These are phyloP conservation scores for Elaphurus davidianus DNA, from an alignment of 2,113 vertebrate species.

Conservation along the genomic window DNA sequence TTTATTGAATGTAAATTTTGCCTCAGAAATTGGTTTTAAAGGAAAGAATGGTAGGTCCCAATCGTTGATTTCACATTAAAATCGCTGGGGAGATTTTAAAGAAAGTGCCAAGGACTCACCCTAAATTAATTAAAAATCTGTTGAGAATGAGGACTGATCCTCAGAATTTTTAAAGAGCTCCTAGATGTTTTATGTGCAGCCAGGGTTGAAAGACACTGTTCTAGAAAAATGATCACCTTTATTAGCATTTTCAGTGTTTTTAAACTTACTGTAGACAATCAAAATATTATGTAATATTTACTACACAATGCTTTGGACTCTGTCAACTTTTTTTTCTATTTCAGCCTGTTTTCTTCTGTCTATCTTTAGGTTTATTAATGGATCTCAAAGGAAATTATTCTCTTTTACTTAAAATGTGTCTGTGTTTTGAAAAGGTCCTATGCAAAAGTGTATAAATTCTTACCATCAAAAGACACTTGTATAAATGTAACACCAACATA, in stretches of 20 bases:
- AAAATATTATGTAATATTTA: slow-evolving; percentile 22
- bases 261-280: not conserved
- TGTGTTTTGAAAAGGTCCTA: slow-evolving; percentile 23
- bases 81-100: not conserved
- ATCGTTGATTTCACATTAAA: slow-evolving; percentile 30
- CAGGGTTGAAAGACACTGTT: not conserved
- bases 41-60: not conserved
- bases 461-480: not conserved
- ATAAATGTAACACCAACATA: not conserved
- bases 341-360: not conserved
- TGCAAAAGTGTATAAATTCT: not conserved
- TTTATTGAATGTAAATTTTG: not conserved
- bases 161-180: slow-evolving; percentile 27
- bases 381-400: slow-evolving; percentile 10
- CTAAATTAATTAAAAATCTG: not conserved
- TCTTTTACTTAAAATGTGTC: not conserved
- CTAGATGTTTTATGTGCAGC: not conserved
- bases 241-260: slow-evolving; percentile 10
- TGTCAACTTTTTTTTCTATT: slow-evolving; percentile 15
- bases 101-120: not conserved
- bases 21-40: slow-evolving; percentile 12
- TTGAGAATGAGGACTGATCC: slow-evolving; percentile 9
- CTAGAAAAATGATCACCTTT: not conserved
- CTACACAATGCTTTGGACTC: not conserved
- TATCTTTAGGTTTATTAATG: slow-evolving; percentile 33